Conservation (phyloP, 2,888 invertebrate genomes). For the Pammene aurita region DNA sequence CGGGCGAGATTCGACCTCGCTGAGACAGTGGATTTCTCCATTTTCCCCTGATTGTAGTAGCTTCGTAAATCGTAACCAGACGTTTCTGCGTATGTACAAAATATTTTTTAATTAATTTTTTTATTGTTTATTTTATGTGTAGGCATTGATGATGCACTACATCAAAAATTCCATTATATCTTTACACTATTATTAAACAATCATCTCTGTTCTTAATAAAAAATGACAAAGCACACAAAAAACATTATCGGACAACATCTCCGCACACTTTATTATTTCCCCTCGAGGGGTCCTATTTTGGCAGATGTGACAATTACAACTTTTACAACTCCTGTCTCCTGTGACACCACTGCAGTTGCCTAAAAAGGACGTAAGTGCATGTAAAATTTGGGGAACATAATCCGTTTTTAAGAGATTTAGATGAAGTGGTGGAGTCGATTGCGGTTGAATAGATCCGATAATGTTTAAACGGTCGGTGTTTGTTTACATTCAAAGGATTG, state of each 20-base stretch:
- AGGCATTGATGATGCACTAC: neutral
- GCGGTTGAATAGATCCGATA: slow-evolving; percentile 73
- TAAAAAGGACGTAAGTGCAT: slow-evolving; percentile 1
- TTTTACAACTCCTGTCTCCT: slow-evolving; percentile 43
- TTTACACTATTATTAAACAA: slow-evolving; percentile 15
- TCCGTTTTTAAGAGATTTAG: neutral
- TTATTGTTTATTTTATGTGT: too few relatives aligned
- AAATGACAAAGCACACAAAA: slow-evolving; percentile 22
- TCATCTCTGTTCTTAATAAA: slow-evolving; percentile 6
- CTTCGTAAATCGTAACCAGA: too few relatives aligned
- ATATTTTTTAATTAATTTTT: too few relatives aligned
- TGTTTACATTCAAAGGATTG: slow-evolving; percentile 31
- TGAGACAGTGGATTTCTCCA: too few relatives aligned
- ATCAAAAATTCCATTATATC: slow-evolving; percentile 13
- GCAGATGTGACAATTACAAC: slow-evolving; percentile 79
- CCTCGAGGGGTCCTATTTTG: slow-evolving; percentile 56
- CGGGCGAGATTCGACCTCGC: too few relatives aligned
- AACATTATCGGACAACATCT: slow-evolving; percentile 15
- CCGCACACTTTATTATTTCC: slow-evolving; percentile 26
- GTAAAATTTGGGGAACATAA: neutral
- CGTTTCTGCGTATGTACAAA: too few relatives aligned
- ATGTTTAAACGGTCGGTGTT: slow-evolving; percentile 61
- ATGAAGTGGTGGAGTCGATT: slow-evolving; percentile 71
- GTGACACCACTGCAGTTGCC: neutral
- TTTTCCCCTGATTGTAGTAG: too few relatives aligned